These are phyloP conservation scores for Rhabditoides inermis DNA, from an alignment of 2,888 invertebrate genomes.

Conservation along the genomic window DNA sequence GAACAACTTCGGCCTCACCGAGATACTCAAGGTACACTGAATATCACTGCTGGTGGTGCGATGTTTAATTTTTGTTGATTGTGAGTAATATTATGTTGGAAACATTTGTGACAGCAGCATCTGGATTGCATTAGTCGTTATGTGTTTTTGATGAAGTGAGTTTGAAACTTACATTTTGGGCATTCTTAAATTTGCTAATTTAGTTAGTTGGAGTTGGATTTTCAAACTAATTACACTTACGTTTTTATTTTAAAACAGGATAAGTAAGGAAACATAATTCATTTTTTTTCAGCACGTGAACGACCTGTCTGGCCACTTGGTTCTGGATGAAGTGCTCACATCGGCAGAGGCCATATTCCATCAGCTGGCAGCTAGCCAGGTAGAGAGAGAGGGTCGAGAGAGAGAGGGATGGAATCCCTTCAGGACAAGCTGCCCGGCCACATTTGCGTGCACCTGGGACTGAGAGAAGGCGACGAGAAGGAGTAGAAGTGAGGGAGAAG, in stretches of 20 bases:
- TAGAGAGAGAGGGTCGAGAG: neutral
- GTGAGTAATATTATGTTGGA: no score
- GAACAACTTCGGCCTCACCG: conserved; percentile 84
- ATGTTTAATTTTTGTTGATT: no score
- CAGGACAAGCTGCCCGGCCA: conserved; percentile 34
- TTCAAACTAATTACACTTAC: no score
- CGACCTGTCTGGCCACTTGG: conserved; percentile 78
- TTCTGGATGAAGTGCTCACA: conserved; percentile 72
- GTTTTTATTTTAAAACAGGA: neutral
- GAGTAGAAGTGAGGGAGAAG: no score
- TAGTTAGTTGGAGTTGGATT: no score
- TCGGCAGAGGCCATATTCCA: conserved; percentile 84
- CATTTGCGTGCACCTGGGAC: conserved; percentile 11
- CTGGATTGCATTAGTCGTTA: no score
- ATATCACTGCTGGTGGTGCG: neutral
- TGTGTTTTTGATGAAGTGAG: no score
- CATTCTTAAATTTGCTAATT: no score
- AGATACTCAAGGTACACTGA: conserved; percentile 76
- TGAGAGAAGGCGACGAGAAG: conserved; percentile 8
- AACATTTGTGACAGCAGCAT: no score
- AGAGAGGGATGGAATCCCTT: neutral
- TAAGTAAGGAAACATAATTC: neutral
- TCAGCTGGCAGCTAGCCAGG: conserved; percentile 62
- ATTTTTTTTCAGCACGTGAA: conserved; percentile 72
- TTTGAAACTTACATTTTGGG: no score